phyloP scores from a whole-genome alignment of 1,140 invertebrate species.

The Pogonomyrmex barbatus region DNA sequence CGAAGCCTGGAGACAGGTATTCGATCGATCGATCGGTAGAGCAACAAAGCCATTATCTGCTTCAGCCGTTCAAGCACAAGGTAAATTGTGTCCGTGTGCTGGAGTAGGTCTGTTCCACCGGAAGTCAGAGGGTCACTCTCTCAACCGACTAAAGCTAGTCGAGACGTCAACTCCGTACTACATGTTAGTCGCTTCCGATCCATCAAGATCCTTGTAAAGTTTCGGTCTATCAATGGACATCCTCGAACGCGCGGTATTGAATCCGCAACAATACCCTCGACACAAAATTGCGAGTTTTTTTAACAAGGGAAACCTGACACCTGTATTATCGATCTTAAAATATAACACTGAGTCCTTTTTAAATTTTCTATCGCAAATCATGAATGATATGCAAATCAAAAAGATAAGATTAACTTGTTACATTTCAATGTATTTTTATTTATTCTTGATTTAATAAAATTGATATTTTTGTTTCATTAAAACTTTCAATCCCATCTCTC shows the following conservation, averaged over 20 bases:
- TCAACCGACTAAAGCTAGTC: conserved; percentile 44
- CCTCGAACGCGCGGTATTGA: conserved; percentile 30
- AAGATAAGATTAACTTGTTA: background rate
- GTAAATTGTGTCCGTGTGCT: conserved; percentile 74
- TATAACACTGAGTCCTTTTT: background rate
- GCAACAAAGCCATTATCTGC: conserved; percentile 79
- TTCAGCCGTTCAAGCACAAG: conserved; percentile 74
- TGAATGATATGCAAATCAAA: background rate
- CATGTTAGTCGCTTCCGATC: conserved; percentile 72
- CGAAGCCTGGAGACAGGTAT: conserved; percentile 61
- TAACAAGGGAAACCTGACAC: background rate
- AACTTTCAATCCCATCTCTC: background rate
- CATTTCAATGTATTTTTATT: background rate
- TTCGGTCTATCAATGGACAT: conserved; percentile 37
- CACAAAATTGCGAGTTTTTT: conserved; percentile 23
- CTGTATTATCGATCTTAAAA: background rate
- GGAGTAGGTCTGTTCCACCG: conserved; percentile 71
- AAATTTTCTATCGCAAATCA: conserved; percentile 7
- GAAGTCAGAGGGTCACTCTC: conserved; percentile 69
- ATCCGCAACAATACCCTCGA: conserved; percentile 28
- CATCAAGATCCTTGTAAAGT: conserved; percentile 69
- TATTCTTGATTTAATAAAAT: conserved; percentile 1
- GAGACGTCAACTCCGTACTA: conserved; percentile 62
- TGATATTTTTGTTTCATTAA: background rate
- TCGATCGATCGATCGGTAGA: conserved; percentile 71